phyloP scores from a whole-genome alignment of 30 jellyfish, hydroid and myxozoan genomes.

The Pelagia noctiluca region DNA sequence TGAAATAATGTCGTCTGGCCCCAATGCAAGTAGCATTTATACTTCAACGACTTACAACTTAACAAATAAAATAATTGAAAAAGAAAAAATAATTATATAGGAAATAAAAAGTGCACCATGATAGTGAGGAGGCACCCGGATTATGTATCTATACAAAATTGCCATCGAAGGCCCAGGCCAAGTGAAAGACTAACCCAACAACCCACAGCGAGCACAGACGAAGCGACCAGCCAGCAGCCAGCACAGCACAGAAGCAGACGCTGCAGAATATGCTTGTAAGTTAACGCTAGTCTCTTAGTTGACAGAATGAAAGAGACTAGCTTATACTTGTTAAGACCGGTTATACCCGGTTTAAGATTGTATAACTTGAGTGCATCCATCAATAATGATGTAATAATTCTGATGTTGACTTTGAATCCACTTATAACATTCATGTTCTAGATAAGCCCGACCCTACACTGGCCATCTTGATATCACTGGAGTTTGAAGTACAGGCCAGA shows the following conservation, averaged over 20 bases:
- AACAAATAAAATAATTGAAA: too few species aligned
- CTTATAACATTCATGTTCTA: not conserved
- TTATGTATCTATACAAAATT: too few species aligned
- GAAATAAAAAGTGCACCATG: too few species aligned
- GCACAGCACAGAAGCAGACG: not conserved
- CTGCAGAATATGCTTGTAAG: not conserved
- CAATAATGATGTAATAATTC: not conserved
- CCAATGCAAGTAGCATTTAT: too few species aligned
- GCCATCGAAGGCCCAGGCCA: too few species aligned
- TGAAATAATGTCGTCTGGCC: too few species aligned
- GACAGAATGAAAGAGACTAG: not conserved
- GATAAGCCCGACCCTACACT: conserved; percentile 64
- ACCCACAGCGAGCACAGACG: too few species aligned
- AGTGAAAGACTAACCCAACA: too few species aligned
- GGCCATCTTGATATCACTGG: conserved; percentile 66
- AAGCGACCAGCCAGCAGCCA: too few species aligned
- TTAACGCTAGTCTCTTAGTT: not conserved
- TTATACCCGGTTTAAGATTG: not conserved
- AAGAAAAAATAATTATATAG: too few species aligned
- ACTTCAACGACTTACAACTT: too few species aligned
- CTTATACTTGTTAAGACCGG: not conserved
- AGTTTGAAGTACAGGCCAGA: conserved; percentile 90
- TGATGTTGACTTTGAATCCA: not conserved
- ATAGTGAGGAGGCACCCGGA: too few species aligned
- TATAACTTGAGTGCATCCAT: not conserved